A percentile compares a stretch with the other conserved stretches of the same genome.
Evolutionary conservation across 1,140 invertebrate species (phyloP).

Genomic region (Cyphomyrmex costatus): DNA sequence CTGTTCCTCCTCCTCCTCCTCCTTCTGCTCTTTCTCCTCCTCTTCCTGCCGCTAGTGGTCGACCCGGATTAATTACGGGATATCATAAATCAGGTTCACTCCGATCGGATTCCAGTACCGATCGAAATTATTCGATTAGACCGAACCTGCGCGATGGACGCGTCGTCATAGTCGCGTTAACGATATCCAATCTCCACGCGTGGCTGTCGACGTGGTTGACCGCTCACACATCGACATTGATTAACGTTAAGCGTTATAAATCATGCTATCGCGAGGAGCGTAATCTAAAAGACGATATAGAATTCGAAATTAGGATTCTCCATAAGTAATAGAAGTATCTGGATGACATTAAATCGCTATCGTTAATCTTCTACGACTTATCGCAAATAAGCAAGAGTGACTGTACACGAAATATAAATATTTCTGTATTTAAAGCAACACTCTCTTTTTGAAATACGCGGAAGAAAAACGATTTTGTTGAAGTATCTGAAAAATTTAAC

Average conservation of each 20-base stretch:
- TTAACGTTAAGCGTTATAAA: constrained; percentile 48
- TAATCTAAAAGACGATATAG: constrained; percentile 26
- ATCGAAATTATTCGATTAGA: constrained; percentile 66
- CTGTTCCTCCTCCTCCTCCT: constrained; percentile 8
- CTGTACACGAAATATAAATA: not conserved
- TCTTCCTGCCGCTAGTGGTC: constrained; percentile 48
- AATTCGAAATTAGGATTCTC: constrained; percentile 15
- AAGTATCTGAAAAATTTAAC: too few relatives aligned
- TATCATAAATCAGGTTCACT: constrained; percentile 77
- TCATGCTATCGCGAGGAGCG: constrained; percentile 25
- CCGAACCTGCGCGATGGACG: constrained; percentile 17
- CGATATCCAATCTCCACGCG: constrained; percentile 47
- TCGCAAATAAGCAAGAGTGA: not conserved
- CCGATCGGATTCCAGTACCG: constrained; percentile 49
- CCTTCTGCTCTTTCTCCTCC: constrained; percentile 19
- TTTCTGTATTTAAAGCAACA: not conserved
- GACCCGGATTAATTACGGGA: constrained; percentile 77
- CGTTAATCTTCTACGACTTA: constrained; percentile 35
- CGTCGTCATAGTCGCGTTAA: constrained; percentile 49
- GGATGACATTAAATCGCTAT: constrained; percentile 11
- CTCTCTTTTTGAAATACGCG: not conserved
- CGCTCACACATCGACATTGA: constrained; percentile 29
- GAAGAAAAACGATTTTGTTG: too few relatives aligned
- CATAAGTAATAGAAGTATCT: constrained; percentile 4
- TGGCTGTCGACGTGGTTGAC: constrained; percentile 6